Percentiles rank a stretch among this genome's conserved stretches.
phyloP scores from a whole-genome alignment of 2,888 invertebrate species.

The Acanthosepion esculentum region DNA sequence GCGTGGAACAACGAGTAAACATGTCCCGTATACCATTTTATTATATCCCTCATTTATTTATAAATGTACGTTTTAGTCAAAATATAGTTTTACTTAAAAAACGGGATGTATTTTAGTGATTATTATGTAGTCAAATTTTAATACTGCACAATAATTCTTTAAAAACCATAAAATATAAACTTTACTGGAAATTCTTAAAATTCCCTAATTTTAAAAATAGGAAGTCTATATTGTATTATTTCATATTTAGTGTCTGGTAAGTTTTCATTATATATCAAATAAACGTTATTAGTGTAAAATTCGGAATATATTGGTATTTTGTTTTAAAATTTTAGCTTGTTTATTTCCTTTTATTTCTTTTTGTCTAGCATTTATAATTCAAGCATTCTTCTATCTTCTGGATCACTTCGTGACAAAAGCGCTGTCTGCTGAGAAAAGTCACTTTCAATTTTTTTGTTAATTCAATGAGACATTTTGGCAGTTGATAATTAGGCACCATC shows the following conservation, averaged over 20 bases:
- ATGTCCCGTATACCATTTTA: no score
- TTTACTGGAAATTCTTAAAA: not conserved
- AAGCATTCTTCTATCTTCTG: not conserved
- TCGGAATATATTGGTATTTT: not conserved
- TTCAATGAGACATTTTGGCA: slow-evolving; percentile 21
- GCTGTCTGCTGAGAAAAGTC: slow-evolving; percentile 9
- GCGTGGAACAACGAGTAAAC: no score
- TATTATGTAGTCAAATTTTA: no score
- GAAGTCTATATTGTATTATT: not conserved
- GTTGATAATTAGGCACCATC: slow-evolving; percentile 11
- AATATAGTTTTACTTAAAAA: no score
- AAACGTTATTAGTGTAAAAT: not conserved
- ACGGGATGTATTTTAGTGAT: no score
- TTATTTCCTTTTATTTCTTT: not conserved
- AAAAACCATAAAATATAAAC: not conserved
- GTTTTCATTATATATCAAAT: not conserved
- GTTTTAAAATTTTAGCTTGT: not conserved
- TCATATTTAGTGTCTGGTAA: not conserved
- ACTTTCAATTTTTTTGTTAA: not conserved
- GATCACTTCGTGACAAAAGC: not conserved
- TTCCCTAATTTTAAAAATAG: not conserved
- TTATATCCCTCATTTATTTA: no score
- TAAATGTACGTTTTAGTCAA: no score
- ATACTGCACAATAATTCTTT: not conserved
- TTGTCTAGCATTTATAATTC: not conserved